Base-by-base conservation (phyloP, 2,888 invertebrate species). In the Papilio protenor region DNA sequence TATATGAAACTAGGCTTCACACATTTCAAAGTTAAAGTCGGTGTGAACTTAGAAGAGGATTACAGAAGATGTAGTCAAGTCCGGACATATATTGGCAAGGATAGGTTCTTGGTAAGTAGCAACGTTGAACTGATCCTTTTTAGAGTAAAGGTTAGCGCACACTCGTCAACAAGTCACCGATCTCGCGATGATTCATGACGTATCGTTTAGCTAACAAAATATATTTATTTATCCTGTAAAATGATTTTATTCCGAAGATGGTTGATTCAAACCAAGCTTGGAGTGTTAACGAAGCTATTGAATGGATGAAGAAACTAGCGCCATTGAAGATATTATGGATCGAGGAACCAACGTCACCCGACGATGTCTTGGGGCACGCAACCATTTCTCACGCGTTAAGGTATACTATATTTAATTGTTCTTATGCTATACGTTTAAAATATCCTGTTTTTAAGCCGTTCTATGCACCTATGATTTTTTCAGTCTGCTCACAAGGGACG, bases 271-370 rank as follows among this genome's bases (percentile, higher is more conserved):
- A 98, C 90, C 98, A 98, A 95, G 96, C 97, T 1, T 99, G 98
- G 98, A 97, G 97, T 85, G 97, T 98, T 4, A 92, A 96, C 77
- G 96, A 98, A 89, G 97, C 98, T 0, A 97, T 98, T 78, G 96
- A 96, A 16, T 98, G 98, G 98, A 97, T 98, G 96, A 96, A 96
- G 87, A 91, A 96, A 75, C 90, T 98, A 78, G 96, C 96, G 1
- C 95, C 96, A 61, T 96, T 96, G 85, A 97, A 97, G 83, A 96
- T 97, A 3, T 89, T 96, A 76, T 99, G 98, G 98, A 98, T 99
- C 77, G 98, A 99, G 89, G 98, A 99, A 87, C 98, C 98, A 0
- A 99, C 98, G 0, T 97, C 97, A 4, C 98, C 98, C 0, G 98
- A 99, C 88, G 99, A 99, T 87, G 94, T 98, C 4, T 90, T 98